Base-by-base conservation (phyloP, 2,113 vertebrate species). In the Oreochromis tanganicae region DNA sequence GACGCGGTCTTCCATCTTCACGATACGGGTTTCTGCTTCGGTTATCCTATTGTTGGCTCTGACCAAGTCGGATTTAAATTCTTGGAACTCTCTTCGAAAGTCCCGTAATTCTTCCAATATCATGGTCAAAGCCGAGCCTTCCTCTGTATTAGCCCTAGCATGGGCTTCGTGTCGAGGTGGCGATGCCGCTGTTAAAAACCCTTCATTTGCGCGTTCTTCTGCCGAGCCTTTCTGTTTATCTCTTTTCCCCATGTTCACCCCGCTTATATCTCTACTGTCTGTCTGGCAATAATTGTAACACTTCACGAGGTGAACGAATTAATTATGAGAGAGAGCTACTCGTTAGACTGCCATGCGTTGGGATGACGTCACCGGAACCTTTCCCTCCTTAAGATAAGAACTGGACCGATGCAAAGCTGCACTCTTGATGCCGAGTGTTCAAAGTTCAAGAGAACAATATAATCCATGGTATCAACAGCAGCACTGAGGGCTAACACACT, bases 101-200 rank as follows among this genome's bases (percentile, higher is more conserved):
- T 52, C 17, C 17, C 17, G 8, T 52, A 52, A 0, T 52, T 52
- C 0, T 52, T 52, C 17, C 48, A 19, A 4, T 52, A 52, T 19
- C 1, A 0, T 50, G 7, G 0, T 50, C 16, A 50, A 50, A 1
- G 1, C 48, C 7, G 0, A 50, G 48, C 48, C 48, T 50, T 50
- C 16, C 0, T 52, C 48, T 4, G 1, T 52, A 1, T 52, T 0
- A 3, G 7, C 16, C 16, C 48, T 19, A 52, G 17, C 17, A 52
- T 52, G 9, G 8, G 2, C 48, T 52, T 52, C 8, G 3, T 9
- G 17, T 52, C 8, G 4, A 52, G 50, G 1, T 19, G 50, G 50
- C 0, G 3, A 52, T 5, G 50, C 48, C 17, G 2, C 7, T 50
- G 17, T 17, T 1, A 2, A 3, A 4, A 2, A 1, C 4, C 48